Conservation (phyloP, 1,140 invertebrate species). For the Aphelenchoides avenae region DNA sequence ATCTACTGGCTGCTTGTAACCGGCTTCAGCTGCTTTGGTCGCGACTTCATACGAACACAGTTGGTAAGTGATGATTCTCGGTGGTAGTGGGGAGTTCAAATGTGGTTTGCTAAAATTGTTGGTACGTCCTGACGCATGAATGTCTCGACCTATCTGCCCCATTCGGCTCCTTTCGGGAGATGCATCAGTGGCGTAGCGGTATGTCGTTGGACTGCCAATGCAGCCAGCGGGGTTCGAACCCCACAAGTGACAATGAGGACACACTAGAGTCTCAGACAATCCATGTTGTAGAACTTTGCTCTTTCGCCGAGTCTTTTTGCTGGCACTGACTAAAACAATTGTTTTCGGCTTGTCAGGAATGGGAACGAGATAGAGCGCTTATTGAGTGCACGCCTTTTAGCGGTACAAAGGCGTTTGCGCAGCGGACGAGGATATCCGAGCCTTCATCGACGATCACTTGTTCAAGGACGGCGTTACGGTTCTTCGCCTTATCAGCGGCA, state of each 20-base stretch:
- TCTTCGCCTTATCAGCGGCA: conserved; percentile 30
- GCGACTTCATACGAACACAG: conserved; percentile 23
- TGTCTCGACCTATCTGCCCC: no score
- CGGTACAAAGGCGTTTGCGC: conserved; percentile 19
- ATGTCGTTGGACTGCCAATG: no score
- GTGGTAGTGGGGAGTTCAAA: not conserved
- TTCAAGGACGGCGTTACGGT: conserved; percentile 49
- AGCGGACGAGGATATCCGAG: not conserved
- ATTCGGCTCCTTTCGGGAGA: no score
- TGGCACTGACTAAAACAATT: not conserved
- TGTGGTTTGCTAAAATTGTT: not conserved
- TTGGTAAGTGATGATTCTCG: conserved; percentile 21
- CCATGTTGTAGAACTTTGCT: conserved; percentile 1
- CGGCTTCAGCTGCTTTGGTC: not conserved
- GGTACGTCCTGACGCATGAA: not conserved
- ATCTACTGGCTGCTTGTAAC: conserved; percentile 33
- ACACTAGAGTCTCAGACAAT: conserved; percentile 6
- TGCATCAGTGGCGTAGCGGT: no score
- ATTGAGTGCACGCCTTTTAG: not conserved
- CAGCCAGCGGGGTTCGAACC: not conserved
- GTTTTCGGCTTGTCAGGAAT: conserved; percentile 11
- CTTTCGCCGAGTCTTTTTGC: conserved; percentile 9
- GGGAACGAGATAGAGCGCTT: not conserved
- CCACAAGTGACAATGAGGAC: conserved; percentile 7
- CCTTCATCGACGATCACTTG: conserved; percentile 44